Evolutionary conservation across 2,888 invertebrate genomes (phyloP), one percentile per base, ranked within the genome.

Genomic region (Agonum fuliginosum): DNA sequence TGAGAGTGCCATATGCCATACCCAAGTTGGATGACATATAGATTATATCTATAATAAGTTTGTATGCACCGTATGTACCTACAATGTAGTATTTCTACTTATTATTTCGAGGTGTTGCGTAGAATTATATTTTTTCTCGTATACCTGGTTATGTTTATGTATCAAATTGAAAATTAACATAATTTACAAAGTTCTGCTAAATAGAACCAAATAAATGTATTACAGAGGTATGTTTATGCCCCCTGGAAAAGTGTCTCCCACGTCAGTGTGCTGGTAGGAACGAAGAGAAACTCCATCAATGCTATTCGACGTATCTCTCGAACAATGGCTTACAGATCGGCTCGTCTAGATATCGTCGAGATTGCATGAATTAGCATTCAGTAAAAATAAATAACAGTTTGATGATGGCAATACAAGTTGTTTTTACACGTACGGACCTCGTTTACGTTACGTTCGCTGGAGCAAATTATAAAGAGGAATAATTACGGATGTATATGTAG

Each of bases 231-330:
- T n/a, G 12, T 12, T 54, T 24, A n/a, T 24, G 20, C 2, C 54
- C 54, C 48, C 6, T 2, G 5, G 54, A 5, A n/a, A 54, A 24
- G 12, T 3, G 22, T 22, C 10, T 5, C 22, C 22, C 24, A n/a
- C 54, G 54, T 10, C 54, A 54, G 8, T 54, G 54, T 22, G 0
- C 8, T 48, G n/a, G 24, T 10, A 54, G 24, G 54, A 54, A 37
- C 37, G 54, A 67, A 75, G 67, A 67, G 48, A 67, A 67, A 51
- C 67, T 75, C 82, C 83, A 82, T 83, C 83, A 84, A 83, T 83
- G 83, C 83, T 83, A 84, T 85, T 85, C 85, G 84, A 85, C 84
- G 83, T 84, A 84, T 84, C 83, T 84, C 82, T 84, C 82, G 83
- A 83, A 84, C 83, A 84, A 83, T 84, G 82, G 83, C 79, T 80